Evolutionary conservation across 2,888 invertebrate genomes (phyloP).

Genomic region (Labia minor): DNA sequence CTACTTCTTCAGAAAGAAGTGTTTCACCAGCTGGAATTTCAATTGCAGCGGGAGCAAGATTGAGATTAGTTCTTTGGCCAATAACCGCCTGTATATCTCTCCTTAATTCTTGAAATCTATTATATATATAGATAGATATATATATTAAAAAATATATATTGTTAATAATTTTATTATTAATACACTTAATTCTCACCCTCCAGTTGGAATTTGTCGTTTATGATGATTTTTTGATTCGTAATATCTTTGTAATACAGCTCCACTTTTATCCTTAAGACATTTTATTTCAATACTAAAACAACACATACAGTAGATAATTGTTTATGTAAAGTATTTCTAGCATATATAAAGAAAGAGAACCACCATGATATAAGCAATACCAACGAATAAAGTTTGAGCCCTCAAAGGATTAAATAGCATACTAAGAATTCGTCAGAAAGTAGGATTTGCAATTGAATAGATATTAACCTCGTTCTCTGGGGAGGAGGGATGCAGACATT

Average conservation of each 20-base stretch:
- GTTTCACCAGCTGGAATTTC: slow-evolving; percentile 97
- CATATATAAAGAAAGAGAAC: slow-evolving; percentile 16
- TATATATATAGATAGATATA: slow-evolving; percentile 23
- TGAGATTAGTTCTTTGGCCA: slow-evolving; percentile 81
- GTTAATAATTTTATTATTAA: background rate
- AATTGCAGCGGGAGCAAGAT: slow-evolving; percentile 83
- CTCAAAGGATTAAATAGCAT: too few species aligned
- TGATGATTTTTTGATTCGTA: slow-evolving; percentile 90
- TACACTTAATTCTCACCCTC: slow-evolving; percentile 48
- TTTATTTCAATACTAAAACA: slow-evolving; percentile 54
- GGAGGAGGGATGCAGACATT: too few species aligned
- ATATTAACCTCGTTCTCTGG: too few species aligned
- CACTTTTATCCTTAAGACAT: slow-evolving; percentile 66
- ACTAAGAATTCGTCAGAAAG: too few species aligned
- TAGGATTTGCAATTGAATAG: too few species aligned
- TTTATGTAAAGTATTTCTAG: too few species aligned
- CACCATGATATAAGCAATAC: too few species aligned
- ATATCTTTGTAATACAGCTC: slow-evolving; percentile 65
- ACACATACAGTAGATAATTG: too few species aligned
- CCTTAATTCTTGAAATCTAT: slow-evolving; percentile 78
- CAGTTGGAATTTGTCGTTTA: slow-evolving; percentile 82
- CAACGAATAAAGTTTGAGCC: too few species aligned
- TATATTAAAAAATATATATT: slow-evolving; percentile 16
- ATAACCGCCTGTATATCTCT: slow-evolving; percentile 90
- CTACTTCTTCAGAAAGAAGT: slow-evolving; percentile 88